Evolutionary conservation across 2,888 invertebrate genomes (phyloP).

Genomic region (Brachycybe producta): DNA sequence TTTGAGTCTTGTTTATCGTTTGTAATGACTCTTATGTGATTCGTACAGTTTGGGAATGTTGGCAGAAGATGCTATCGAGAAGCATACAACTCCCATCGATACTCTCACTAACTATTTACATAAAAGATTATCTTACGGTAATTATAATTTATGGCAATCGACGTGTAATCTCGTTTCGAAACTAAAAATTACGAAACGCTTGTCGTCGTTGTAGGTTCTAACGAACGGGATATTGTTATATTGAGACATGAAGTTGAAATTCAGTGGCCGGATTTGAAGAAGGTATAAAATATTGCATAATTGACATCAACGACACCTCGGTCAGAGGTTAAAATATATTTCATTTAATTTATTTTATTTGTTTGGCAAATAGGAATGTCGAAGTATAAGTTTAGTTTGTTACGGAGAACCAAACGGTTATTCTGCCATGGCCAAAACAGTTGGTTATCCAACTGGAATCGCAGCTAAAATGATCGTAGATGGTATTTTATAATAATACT

Average conservation of each 20-base stretch:
- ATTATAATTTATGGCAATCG: conserved; percentile 26
- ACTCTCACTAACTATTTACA: conserved; percentile 81
- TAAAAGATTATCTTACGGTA: conserved; percentile 63
- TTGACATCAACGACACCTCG: too few species aligned
- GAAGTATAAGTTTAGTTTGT: conserved; percentile 47
- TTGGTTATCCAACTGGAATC: conserved; percentile 87
- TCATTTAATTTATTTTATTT: background rate
- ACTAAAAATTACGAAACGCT: background rate
- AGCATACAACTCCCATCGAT: conserved; percentile 75
- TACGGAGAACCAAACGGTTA: conserved; percentile 50
- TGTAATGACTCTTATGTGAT: background rate
- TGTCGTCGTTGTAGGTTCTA: conserved; percentile 23
- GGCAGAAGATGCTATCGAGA: conserved; percentile 65
- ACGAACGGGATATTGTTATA: conserved; percentile 79
- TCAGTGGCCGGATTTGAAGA: conserved; percentile 61
- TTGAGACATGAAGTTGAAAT: conserved; percentile 87
- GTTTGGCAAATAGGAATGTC: conserved; percentile 56
- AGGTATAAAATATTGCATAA: conserved; percentile 17
- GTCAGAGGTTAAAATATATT: too few species aligned
- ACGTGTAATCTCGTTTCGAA: background rate
- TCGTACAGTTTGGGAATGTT: conserved; percentile 58
- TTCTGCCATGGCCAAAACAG: conserved; percentile 92
- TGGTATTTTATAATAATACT: conserved; percentile 46
- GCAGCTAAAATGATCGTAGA: conserved; percentile 95
- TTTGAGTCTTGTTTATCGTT: background rate